Conservation (phyloP, 2,113 vertebrate species). For the Phyllopteryx taeniolatus region DNA sequence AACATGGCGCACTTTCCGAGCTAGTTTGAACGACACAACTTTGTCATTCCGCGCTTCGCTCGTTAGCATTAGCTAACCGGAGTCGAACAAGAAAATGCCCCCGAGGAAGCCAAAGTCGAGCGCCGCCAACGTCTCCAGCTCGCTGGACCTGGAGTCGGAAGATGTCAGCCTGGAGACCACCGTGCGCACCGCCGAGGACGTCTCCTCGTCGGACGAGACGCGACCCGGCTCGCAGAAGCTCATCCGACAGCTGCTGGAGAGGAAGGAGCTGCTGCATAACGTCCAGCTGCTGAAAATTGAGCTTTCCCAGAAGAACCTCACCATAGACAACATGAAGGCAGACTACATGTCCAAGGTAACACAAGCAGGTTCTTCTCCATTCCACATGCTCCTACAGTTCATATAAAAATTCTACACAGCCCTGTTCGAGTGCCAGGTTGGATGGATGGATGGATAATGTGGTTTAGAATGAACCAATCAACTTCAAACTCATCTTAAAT, state of each 20-base stretch:
- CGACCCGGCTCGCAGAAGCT: constrained; percentile 79
- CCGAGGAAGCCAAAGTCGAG: constrained; percentile 70
- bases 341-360: constrained; percentile 91
- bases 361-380: background rate
- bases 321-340: constrained; percentile 92
- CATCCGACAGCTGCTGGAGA: constrained; percentile 88
- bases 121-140: constrained; percentile 84
- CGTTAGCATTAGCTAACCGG: background rate
- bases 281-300: constrained; percentile 91
- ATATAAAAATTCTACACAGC: background rate
- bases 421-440: background rate
- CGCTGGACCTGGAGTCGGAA: constrained; percentile 92
- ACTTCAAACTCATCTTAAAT: too few relatives aligned
- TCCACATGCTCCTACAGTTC: background rate
- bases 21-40: background rate
- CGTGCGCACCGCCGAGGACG: constrained; percentile 87
- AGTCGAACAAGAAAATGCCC: constrained; percentile 73
- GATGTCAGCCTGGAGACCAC: constrained; percentile 96
- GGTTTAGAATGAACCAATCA: too few relatives aligned
- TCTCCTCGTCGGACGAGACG: constrained; percentile 92
- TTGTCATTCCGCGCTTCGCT: background rate
- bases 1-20: background rate
- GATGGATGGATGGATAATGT: too few relatives aligned
- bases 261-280: constrained; percentile 88
- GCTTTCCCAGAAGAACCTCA: constrained; percentile 89